Percentiles rank a stretch among this genome's conserved stretches.
These are phyloP conservation scores for Calliopsis andreniformis DNA, from an alignment of 1,140 invertebrate genomes.

Conservation along the genomic window DNA sequence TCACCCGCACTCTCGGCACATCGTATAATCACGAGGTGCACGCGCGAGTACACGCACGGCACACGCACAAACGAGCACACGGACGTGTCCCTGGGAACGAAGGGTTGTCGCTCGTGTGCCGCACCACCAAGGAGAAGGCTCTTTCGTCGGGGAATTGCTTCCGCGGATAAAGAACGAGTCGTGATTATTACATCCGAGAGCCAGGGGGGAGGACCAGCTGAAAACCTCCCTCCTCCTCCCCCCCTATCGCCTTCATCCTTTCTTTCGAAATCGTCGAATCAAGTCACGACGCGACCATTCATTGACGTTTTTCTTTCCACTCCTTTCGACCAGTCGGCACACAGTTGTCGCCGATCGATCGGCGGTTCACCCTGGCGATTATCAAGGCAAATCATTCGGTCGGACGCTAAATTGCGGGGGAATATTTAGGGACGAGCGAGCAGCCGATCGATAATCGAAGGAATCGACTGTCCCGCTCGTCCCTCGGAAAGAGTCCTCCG, in stretches of 20 bases:
- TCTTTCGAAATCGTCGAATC: neutral
- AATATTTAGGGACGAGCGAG: neutral
- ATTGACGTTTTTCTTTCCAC: neutral
- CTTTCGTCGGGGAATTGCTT: slow-evolving; percentile 5
- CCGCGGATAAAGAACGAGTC: neutral
- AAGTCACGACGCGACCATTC: neutral
- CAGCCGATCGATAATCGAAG: neutral
- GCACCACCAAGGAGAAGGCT: slow-evolving; percentile 21
- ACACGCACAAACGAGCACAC: slow-evolving; percentile 21
- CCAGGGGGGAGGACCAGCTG: neutral
- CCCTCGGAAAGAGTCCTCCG: neutral
- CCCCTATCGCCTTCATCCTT: neutral
- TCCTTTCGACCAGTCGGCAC: neutral
- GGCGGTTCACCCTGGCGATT: neutral
- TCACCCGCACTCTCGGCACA: slow-evolving; percentile 33
- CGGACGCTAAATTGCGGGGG: neutral
- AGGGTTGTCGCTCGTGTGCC: neutral
- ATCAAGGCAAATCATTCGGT: neutral
- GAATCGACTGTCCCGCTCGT: neutral
- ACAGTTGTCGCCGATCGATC: neutral
- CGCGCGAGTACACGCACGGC: neutral
- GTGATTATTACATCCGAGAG: slow-evolving; percentile 21
- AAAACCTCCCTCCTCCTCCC: neutral
- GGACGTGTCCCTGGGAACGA: slow-evolving; percentile 2
- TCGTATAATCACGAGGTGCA: slow-evolving; percentile 19